Evolutionary conservation across 2,888 invertebrate genomes (phyloP), one percentile per base, ranked within the genome.

Genomic region (Limnephilus auricula): DNA sequence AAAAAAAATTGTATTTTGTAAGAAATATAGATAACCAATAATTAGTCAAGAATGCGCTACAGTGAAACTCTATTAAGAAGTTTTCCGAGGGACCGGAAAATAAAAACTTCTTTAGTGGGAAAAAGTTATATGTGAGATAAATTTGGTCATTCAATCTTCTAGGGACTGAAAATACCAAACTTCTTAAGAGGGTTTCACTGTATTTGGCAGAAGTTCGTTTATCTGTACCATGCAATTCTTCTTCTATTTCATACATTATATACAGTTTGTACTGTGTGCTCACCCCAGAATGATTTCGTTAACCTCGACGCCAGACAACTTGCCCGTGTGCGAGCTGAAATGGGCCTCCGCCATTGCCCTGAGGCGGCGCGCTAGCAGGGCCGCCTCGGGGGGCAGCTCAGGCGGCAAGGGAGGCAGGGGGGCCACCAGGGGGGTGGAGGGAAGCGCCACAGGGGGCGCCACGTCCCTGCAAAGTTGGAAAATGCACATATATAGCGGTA

Each of bases 251-350:
- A 65, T 25, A 25, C 25, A 65, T 50, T 50, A 50, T 0, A 50
- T 50, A 50, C 32, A 50, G 18, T 45, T 13, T 18, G 4, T 18
- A 50, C 13, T 31, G 31, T 30, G 80, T 78, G 89, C 91, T 84
- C 50, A 93, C 93, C 92, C 93, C 15, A 92, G 87, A 40, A 93
- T 92, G 34, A 93, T 93, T 32, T 93, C 93, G 80, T 93, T 93
- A 45, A 93, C 93, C 90, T 93, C 93, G 3, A 90, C 45, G 6
- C 93, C 93, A 18, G 92, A 91, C 4, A 93, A 88, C 89, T 93
- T 93, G 31, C 92, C 92, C 2, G 92, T 92, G 90, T 90, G 92
- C 12, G 92, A 92, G n/a, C 92, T 31, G 82, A 92, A 93, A 65
- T 92, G 92, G 2, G 91, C 84, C 25, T 93, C 93, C 31, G 93